These are phyloP conservation scores for Proterorhinus semilunaris DNA, from an alignment of 2,113 vertebrate genomes.

Conservation along the genomic window DNA sequence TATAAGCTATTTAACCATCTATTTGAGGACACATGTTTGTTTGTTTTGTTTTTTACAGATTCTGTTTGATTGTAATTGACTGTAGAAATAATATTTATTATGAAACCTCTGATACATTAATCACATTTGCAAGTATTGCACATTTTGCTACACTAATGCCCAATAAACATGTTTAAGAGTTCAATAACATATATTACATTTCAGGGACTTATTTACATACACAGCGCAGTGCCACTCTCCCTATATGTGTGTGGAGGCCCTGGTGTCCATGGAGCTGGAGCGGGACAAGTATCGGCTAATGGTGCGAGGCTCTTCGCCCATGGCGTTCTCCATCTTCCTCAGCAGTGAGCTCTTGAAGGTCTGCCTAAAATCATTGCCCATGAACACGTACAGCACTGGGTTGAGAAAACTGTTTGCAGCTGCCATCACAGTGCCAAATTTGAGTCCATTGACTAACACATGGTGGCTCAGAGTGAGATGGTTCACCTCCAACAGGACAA, in stretches of 20 bases:
- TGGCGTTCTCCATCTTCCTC: slow-evolving; percentile 77
- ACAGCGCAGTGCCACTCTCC: not conserved
- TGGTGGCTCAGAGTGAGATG: not conserved
- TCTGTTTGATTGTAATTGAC: no score
- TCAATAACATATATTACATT: not conserved
- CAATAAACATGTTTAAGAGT: not conserved
- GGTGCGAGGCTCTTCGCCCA: slow-evolving; percentile 72
- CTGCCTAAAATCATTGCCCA: slow-evolving; percentile 90
- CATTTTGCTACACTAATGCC: not conserved
- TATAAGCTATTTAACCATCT: no score
- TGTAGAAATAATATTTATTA: no score
- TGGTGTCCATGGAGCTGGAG: slow-evolving; percentile 65
- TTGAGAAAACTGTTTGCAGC: slow-evolving; percentile 94
- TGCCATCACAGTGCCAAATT: slow-evolving; percentile 66
- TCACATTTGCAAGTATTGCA: not conserved
- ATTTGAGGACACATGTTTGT: no score
- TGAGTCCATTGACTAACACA: slow-evolving; percentile 38
- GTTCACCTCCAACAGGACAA: slow-evolving; percentile 79
- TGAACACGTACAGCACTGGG: slow-evolving; percentile 91
- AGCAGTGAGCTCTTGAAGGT: slow-evolving; percentile 66
- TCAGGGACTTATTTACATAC: not conserved
- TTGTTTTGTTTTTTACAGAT: no score
- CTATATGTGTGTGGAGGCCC: slow-evolving; percentile 69
- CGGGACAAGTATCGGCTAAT: slow-evolving; percentile 64
- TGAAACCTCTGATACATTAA: no score